phyloP scores from a whole-genome alignment of 2,888 invertebrate species.

The Dryomyza anilis region DNA sequence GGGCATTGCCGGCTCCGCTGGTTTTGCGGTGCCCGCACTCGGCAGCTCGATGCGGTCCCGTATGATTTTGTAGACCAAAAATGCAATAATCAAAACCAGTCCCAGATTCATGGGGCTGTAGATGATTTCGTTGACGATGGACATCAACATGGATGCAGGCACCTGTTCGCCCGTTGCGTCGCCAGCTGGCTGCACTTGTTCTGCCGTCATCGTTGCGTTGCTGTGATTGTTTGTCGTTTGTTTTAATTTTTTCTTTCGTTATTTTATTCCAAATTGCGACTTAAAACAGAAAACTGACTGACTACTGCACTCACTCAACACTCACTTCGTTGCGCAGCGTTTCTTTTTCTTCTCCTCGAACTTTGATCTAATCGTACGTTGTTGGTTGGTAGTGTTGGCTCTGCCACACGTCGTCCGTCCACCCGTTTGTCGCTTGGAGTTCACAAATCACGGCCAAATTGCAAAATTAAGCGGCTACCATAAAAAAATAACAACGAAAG shows the following conservation, averaged over 20 bases:
- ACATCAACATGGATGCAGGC: constrained; percentile 38
- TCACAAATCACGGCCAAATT: neutral
- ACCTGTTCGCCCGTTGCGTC: constrained; percentile 27
- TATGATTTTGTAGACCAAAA: constrained; percentile 77
- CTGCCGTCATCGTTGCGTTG: constrained; percentile 25
- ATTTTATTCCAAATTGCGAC: neutral
- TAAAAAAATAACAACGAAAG: neutral
- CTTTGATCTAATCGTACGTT: constrained; percentile 36
- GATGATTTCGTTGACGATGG: constrained; percentile 67
- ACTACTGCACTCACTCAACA: no score
- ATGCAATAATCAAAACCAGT: constrained; percentile 71
- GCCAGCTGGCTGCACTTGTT: constrained; percentile 31
- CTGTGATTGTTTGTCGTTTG: neutral
- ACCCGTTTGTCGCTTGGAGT: no score
- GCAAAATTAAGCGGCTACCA: neutral
- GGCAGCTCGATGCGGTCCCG: constrained; percentile 64
- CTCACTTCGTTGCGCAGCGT: neutral
- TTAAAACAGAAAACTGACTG: no score
- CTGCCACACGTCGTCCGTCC: no score
- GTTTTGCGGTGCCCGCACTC: constrained; percentile 44
- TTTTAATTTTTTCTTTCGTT: neutral
- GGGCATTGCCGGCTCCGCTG: constrained; percentile 70
- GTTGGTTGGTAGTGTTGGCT: neutral
- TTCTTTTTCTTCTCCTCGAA: constrained; percentile 30
- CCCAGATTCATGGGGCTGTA: constrained; percentile 74